Percentiles rank a stretch among this genome's conserved stretches.
Evolutionary conservation across 2,113 vertebrate genomes (phyloP).

Genomic region (Cygnus atratus): DNA sequence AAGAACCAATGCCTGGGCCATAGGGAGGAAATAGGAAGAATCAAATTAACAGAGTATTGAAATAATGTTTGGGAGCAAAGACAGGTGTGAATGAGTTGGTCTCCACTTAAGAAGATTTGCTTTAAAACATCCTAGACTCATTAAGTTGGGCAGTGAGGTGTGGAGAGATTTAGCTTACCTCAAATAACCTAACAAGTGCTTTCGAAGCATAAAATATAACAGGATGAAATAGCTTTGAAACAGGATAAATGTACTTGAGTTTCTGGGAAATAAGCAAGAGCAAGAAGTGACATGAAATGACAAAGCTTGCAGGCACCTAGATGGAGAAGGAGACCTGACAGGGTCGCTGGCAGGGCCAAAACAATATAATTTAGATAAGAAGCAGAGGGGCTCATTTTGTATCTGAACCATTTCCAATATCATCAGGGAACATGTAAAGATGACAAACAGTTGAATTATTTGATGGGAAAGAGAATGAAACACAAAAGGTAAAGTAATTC

Average conservation of each 20-base stretch:
- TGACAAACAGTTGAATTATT: not conserved
- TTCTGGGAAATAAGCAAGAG: not conserved
- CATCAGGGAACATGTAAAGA: not conserved
- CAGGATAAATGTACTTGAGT: not conserved
- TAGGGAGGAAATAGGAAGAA: not conserved
- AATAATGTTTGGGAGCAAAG: not conserved
- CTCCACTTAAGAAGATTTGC: not conserved
- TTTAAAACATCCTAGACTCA: not conserved
- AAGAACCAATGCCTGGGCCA: not conserved
- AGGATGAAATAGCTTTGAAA: not conserved
- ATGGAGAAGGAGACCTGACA: not conserved
- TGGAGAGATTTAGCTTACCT: constrained; percentile 21
- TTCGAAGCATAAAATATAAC: not conserved
- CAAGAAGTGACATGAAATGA: not conserved
- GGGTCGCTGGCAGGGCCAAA: not conserved
- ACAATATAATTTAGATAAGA: not conserved
- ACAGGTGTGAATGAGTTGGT: not conserved
- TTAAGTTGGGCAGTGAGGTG: not conserved
- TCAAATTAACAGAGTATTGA: not conserved
- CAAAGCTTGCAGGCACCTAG: not conserved
- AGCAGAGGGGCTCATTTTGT: not conserved
- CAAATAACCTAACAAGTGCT: not conserved
- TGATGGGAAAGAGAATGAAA: constrained; percentile 11
- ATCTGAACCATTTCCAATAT: not conserved
- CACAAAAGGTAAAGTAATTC: constrained; percentile 18